Evolutionary conservation across 2,797 vertebrate genomes (phyloP), one percentile per base, ranked within the genome.

Genomic region (Melanotaenia nigrans): DNA sequence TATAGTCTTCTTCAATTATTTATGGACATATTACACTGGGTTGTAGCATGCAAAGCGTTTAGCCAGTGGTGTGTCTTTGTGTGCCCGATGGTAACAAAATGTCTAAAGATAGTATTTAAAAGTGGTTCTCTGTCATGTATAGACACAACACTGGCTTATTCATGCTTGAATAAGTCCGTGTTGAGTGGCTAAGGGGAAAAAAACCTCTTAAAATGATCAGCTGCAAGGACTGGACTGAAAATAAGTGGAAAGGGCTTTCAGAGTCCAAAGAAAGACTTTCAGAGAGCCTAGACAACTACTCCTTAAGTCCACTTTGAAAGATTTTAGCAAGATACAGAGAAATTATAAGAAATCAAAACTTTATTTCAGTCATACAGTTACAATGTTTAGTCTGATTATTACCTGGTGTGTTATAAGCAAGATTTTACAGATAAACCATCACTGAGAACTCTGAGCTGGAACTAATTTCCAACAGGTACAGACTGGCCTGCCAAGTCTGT

Each of bases 401-500:
- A 61, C 38, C 14, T 60, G 11, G 14, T 51, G 58, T 49, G 51
- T 20, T 36, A 42, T 62, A 42, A 33, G 63, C 24, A 62, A 30
- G 10, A 18, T 68, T 55, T 35, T 40, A 55, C 16, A 59, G 54
- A 69, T 68, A 49, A 77, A 77, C 65, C 33, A 10, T 69, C 32
- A 47, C 24, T 38, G 30, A 74, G 65, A 58, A 36, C 35, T 49
- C 25, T 36, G 24, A 42, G 18, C 59, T 51, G 49, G 82, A 57
- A 49, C 81, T 72, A 67, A 75, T 80, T 84, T 49, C 38, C 76
- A 71, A 77, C 87, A 85, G 76, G 87, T 79, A 88, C 62, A 81
- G 81, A 81, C 85, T 87, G 73, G 82, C 61, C 69, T 68, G 54
- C 36, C 75, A 59, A 76, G 63, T 72, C 63, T 72, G 62, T 70